Evolutionary conservation across 2,888 invertebrate species (phyloP).

Genomic region (Ypsolopha sequella): DNA sequence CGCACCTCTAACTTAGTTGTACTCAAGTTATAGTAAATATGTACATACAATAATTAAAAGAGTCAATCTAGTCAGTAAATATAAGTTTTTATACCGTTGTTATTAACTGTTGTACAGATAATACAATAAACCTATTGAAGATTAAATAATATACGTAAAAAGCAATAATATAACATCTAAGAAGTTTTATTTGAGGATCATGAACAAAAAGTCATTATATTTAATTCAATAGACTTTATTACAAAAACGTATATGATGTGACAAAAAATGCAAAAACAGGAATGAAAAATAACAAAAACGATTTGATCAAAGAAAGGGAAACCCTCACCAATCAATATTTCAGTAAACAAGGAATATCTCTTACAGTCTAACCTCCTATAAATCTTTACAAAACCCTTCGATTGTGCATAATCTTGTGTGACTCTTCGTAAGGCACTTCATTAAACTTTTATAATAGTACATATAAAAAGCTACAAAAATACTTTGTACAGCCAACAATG

Average conservation of each 20-base stretch:
- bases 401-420: slow-evolving; percentile 20
- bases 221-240: slow-evolving; percentile 31
- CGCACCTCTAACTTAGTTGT: slow-evolving; percentile 36
- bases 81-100: slow-evolving; percentile 32
- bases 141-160: slow-evolving; percentile 16
- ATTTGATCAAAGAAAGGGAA: slow-evolving; percentile 38
- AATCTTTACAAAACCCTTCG: slow-evolving; percentile 26
- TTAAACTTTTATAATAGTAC: slow-evolving; percentile 19
- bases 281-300: slow-evolving; percentile 56
- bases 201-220: not conserved
- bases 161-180: not conserved
- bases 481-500: not conserved
- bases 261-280: slow-evolving; percentile 42
- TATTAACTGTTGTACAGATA: slow-evolving; percentile 28
- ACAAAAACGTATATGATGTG: slow-evolving; percentile 28
- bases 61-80: slow-evolving; percentile 59
- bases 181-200: not conserved
- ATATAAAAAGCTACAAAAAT: slow-evolving; percentile 7
- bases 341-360: not conserved
- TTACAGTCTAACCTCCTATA: slow-evolving; percentile 21
- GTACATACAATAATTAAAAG: slow-evolving; percentile 22
- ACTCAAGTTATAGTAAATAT: not conserved
- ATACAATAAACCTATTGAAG: slow-evolving; percentile 13
- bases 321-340: slow-evolving; percentile 12
- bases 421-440: slow-evolving; percentile 25